phyloP scores from a whole-genome alignment of 2,797 vertebrate species.

The Gephyroberyx darwinii region DNA sequence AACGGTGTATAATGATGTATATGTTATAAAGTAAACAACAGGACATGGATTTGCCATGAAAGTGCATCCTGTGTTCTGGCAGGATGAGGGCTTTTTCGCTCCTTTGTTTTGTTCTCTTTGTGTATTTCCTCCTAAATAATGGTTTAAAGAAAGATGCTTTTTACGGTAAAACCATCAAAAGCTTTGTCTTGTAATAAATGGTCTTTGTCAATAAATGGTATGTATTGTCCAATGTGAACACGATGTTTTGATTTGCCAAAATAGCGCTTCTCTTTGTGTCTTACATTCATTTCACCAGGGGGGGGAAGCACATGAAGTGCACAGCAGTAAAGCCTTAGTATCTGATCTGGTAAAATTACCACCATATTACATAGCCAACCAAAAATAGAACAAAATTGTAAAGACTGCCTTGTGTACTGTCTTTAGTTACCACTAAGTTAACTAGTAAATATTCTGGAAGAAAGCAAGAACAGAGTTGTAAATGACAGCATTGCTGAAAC shows the following conservation, averaged over 20 bases:
- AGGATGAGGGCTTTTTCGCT: conserved; percentile 28
- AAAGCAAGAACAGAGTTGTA: not conserved
- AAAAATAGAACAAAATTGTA: not conserved
- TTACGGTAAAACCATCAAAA: conserved; percentile 29
- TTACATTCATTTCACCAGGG: conserved; percentile 60
- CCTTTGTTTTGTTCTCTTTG: conserved; percentile 31
- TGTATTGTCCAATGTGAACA: conserved; percentile 26
- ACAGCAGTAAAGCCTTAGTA: conserved; percentile 11
- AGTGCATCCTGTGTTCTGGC: conserved; percentile 33
- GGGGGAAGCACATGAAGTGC: conserved; percentile 58
- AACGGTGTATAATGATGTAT: conserved; percentile 21
- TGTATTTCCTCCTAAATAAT: conserved; percentile 31
- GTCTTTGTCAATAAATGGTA: conserved; percentile 64
- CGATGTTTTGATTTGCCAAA: conserved; percentile 24
- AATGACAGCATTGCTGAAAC: conserved; percentile 9
- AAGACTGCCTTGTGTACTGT: not conserved
- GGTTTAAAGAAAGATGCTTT: conserved; percentile 40
- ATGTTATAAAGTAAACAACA: conserved; percentile 33
- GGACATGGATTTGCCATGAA: conserved; percentile 42
- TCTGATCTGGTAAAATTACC: not conserved
- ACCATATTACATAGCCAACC: not conserved
- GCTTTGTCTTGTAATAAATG: conserved; percentile 24
- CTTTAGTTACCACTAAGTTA: not conserved
- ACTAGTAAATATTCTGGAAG: not conserved
- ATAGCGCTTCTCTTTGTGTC: conserved; percentile 7